Base-by-base conservation (phyloP, 1,140 invertebrate genomes). In the Scaptomyza graminum region DNA sequence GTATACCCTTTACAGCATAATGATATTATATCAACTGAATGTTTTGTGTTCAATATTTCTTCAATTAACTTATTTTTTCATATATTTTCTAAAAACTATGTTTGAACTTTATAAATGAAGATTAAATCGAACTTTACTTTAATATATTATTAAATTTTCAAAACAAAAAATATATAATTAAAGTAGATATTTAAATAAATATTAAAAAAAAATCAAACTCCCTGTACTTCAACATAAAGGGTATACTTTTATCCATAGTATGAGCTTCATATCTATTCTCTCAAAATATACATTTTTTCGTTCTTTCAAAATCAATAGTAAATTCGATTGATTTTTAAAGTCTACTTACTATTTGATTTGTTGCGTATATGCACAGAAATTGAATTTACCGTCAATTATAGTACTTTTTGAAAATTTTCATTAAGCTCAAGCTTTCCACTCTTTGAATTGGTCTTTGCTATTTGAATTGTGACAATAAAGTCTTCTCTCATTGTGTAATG, bases 281-380 rank as follows among this genome's bases (percentile, higher is more conserved):
- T 22, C 12, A n/a, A 41, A n/a, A 41, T 41, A 41, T n/a, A 41
- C 4, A 0, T 67, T 56, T 78, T 79, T 79, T 62, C 61, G 68
- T 74, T 69, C 61, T 76, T 79, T 69, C 61, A 65, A 78, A 78
- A 73, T 78, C 62, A 74, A 73, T 79, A 68, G 63, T 74, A 78
- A 78, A 78, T 68, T 78, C 60, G 61, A 72, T 60, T 61, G 71
- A 55, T 65, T 70, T 65, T 72, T 54, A 73, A 74, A 73, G 69
- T 78, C 57, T 54, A 57, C 50, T 62, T 54, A 57, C 50, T 62
- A 7, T 22, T 47, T 25, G 0, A 0, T 13, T 41, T 41, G 2
- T 41, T n/a, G 37, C 12, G 4, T 41, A 41, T n/a, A 41, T 41
- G 37, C 3, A 41, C 37, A n/a, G 0, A n/a, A n/a, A 41, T 41